These are phyloP conservation scores for Schizaphis graminum DNA, from an alignment of 2,888 invertebrate species.

Conservation along the genomic window DNA sequence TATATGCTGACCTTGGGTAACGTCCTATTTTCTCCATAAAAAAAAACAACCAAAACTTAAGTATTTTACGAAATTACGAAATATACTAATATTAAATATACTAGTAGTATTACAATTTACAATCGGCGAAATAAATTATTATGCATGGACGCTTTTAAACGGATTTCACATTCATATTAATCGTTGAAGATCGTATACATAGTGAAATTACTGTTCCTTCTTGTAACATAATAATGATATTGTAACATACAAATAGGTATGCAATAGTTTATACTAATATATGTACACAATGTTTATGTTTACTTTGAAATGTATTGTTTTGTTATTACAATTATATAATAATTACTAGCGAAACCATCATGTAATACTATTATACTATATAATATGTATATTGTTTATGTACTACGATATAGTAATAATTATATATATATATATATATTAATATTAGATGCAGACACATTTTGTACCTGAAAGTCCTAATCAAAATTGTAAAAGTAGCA, in stretches of 20 bases:
- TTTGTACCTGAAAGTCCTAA: slow-evolving; percentile 63
- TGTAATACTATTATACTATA: slow-evolving; percentile 11
- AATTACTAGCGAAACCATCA: not conserved
- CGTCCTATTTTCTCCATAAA: not conserved
- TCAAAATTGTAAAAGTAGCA: slow-evolving; percentile 35
- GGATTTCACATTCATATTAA: slow-evolving; percentile 24
- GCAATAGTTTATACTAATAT: not conserved
- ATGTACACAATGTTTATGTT: slow-evolving; percentile 25
- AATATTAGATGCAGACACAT: slow-evolving; percentile 48
- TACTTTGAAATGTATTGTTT: slow-evolving; percentile 9
- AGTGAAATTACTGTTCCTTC: slow-evolving; percentile 46
- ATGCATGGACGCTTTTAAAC: slow-evolving; percentile 27
- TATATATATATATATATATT: slow-evolving; percentile 11
- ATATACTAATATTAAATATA: not conserved
- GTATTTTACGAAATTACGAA: not conserved
- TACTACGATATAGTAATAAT: slow-evolving; percentile 23
- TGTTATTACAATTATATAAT: slow-evolving; percentile 9
- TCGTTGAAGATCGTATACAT: not conserved
- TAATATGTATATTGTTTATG: slow-evolving; percentile 17
- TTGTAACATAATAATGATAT: not conserved
- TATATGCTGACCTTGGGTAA: not conserved
- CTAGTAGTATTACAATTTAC: not conserved
- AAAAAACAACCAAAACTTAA: not conserved
- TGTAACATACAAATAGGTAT: slow-evolving; percentile 4
- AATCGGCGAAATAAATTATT: not conserved